Evolutionary conservation across 2,797 vertebrate genomes (phyloP), one percentile per base, ranked within the genome.

Genomic region (Argyrosomus regius): DNA sequence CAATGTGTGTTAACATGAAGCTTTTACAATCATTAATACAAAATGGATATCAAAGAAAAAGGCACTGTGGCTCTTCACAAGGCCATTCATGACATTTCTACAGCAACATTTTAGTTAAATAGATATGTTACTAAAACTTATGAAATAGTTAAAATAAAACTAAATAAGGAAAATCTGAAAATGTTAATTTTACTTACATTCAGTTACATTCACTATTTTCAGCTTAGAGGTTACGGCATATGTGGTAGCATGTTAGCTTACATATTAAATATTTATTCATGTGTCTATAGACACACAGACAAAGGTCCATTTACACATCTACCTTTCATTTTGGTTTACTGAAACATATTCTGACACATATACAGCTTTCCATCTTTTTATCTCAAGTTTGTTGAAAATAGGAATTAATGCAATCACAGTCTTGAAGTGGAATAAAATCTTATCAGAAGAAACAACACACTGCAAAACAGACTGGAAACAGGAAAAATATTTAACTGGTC

Each of bases 11-110:
- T 84, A 88, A 89, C 87, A 94, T 84, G 73, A 87, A 68, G 31
- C 57, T 70, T 85, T 81, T 88, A 87, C 81, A 92, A 78, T 82
- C 59, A 88, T 84, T 89, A 82, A 77, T 88, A 90, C 86, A 92
- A 83, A 80, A 89, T 26, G 20, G 76, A 87, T 91, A 89, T 86
- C 53, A 87, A 74, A 82, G 41, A 76, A 84, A 87, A 90, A 88
- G 84, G 81, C 84, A 88, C 78, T 48, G 48, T 57, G 69, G 77
- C 43, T 81, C 78, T 85, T 81, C 53, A 85, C 77, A 86, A 65
- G 39, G 75, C 80, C 72, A 46, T 39, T 80, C 48, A 70, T 64
- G 39, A 83, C 46, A 49, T 60, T 11, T 78, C 41, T 80, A 70
- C 45, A 85, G 69, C 48, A 78, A 59, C 31, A 85, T 75, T 48